Evolutionary conservation across 2,113 vertebrate species (phyloP).

Genomic region (Pterocles orientalis): DNA sequence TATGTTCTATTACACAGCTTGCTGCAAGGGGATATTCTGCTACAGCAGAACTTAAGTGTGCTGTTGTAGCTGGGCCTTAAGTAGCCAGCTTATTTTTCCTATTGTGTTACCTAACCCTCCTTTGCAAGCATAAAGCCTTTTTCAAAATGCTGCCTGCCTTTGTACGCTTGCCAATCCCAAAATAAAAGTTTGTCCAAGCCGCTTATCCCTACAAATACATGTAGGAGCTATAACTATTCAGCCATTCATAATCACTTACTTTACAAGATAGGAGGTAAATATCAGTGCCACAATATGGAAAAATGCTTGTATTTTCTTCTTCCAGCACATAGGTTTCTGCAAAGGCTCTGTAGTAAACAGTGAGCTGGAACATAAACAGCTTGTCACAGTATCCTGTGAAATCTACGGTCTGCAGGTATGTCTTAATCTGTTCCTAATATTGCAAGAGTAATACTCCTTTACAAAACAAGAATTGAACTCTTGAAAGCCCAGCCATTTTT

Average conservation of each 20-base stretch:
- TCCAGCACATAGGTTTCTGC: constrained; percentile 70
- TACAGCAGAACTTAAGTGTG: not conserved
- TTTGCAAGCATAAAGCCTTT: constrained; percentile 11
- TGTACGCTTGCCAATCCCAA: not conserved
- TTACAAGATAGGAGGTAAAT: not conserved
- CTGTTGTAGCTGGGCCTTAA: not conserved
- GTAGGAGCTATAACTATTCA: not conserved
- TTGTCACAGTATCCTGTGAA: constrained; percentile 39
- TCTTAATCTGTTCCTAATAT: constrained; percentile 3
- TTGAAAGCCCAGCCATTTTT: not conserved
- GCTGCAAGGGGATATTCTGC: not conserved
- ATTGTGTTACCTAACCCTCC: not conserved
- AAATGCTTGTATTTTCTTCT: not conserved
- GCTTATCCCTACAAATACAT: constrained; percentile 6
- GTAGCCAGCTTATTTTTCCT: not conserved
- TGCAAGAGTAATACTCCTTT: not conserved
- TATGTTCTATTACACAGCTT: not conserved
- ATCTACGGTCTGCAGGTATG: constrained; percentile 72
- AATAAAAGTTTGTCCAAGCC: constrained; percentile 4
- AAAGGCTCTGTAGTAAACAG: constrained; percentile 5
- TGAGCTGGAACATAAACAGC: rapidly evolving
- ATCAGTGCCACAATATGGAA: not conserved
- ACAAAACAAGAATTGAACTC: not conserved
- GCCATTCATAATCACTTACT: constrained; percentile 16
- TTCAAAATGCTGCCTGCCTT: not conserved